Evolutionary conservation across 2,888 invertebrate species (phyloP).

Genomic region (Metellina segmentata): DNA sequence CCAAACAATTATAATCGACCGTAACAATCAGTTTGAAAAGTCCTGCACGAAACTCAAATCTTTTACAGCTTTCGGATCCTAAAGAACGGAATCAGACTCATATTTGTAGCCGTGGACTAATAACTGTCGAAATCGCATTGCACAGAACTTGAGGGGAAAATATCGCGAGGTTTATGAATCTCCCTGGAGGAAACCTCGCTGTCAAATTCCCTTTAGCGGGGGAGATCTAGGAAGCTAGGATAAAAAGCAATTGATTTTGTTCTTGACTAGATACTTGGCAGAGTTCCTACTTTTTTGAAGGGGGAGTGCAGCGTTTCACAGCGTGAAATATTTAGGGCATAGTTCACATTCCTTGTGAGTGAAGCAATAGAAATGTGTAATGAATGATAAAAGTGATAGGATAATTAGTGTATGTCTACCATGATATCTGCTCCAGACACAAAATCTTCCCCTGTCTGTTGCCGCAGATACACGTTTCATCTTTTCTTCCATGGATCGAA

Average conservation of each 20-base stretch:
- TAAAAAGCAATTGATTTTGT: slow-evolving; percentile 67
- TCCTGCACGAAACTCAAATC: too few species aligned
- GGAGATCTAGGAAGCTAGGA: slow-evolving; percentile 22
- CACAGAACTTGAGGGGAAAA: not conserved
- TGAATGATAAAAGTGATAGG: too few species aligned
- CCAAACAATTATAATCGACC: too few species aligned
- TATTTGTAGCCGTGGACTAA: not conserved
- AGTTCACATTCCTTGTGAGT: not conserved
- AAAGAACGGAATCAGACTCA: not conserved
- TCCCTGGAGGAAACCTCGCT: slow-evolving; percentile 15
- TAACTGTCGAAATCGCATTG: not conserved
- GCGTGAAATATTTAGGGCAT: not conserved
- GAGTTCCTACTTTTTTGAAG: slow-evolving; percentile 34
- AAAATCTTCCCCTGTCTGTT: too few species aligned
- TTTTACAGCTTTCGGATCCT: not conserved
- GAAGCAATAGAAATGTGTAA: too few species aligned
- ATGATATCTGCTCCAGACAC: too few species aligned
- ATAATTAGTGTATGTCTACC: too few species aligned
- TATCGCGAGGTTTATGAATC: slow-evolving; percentile 36
- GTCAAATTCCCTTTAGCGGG: slow-evolving; percentile 62
- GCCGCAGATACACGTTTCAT: too few species aligned
- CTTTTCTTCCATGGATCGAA: too few species aligned
- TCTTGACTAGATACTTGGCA: slow-evolving; percentile 56
- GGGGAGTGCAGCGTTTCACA: slow-evolving; percentile 9
- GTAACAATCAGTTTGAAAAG: too few species aligned